Base-by-base conservation (phyloP, 64 coral and sea anemone genomes). In the Actinia equina region DNA sequence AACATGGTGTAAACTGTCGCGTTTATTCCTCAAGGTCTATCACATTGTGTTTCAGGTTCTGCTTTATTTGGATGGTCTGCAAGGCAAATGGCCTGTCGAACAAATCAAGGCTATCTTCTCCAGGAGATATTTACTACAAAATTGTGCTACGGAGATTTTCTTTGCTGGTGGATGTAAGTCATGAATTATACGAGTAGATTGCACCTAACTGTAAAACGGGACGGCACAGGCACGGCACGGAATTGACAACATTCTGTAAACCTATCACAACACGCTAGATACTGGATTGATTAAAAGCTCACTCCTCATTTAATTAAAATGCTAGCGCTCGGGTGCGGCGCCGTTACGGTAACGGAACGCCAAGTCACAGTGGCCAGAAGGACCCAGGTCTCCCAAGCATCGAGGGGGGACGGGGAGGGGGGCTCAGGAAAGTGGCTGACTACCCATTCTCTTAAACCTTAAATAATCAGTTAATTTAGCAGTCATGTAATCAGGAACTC, bases 31-130 rank as follows among this genome's bases (percentile, higher is more conserved):
- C 6, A 79, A 52, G 6, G n/a, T 84, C 6, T 27, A n/a, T 2
- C 22, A 17, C 49, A 45, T 59, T 84, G 44, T 1, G 15, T 84
- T 84, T 1, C 95, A 98, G 96, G 87, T 98, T 52, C 30, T 94
- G 44, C 82, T 98, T 49, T 98, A 98, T 54, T 89, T 94, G 85
- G 96, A 98, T 30, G 88, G 88, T 79, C 85, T 98, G n/a, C 90
- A 98, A 89, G 96, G 96, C 7, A 98, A 98, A 86, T 98, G 96
- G 96, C 88, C 90, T 2, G 87, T 98, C 23, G 96, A 95, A 45
- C 87, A 92, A 27, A 98, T 98, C 63, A 98, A 92, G 82, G 96
- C 96, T 52, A 92, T 98, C 25, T 98, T 95, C 86, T 92, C 96
- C 17, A 89, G 96, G 63, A 84, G 96, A 46, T 98, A 92, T 80